Evolutionary conservation across 2,888 invertebrate genomes (phyloP), one percentile per base, ranked within the genome.

Genomic region (Oxycera nigricornis): DNA sequence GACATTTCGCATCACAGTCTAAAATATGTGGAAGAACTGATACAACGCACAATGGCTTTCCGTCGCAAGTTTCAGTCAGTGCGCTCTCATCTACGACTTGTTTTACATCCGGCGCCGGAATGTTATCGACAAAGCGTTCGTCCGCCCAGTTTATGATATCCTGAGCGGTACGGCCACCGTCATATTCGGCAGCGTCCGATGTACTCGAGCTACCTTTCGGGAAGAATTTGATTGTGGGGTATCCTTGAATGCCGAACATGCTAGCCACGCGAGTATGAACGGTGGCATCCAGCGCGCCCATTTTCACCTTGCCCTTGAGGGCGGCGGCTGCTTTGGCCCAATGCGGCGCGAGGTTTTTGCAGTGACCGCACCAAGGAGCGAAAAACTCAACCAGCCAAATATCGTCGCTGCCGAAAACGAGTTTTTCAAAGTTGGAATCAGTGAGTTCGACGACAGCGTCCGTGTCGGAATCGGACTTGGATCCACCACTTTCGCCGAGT

Each of bases 351-450:
- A 99, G 87, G 83, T 93, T 96, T 87, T 98, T 98, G 87, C 97
- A 97, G 85, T 97, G 97, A 3, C 97, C 96, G 84, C 97, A 97
- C 94, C 97, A 97, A 0, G 95, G 95, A 4, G 98, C 98, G 86
- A 91, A 98, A 89, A 99, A 98, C 86, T 98, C 98, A 1, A 99
- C 96, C 79, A 99, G 86, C 97, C 98, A 98, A 85, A 97, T 89
- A 82, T 98, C 98, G 17, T 98, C 95, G 62, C 96, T 96, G 17
- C 55, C 55, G 31, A 20, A 70, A 9, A 99, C 98, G 73, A 93
- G 85, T 83, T 94, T 91, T 78, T 97, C 94, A 85, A 99, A 99
- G 88, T 99, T 99, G 77, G 91, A 90, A 84, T 99, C 98, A 0
- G 98, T 99, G 77, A 99, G 87, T 81, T 96, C 96, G 78, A 99